These are phyloP conservation scores for Magallana nippona DNA, from an alignment of 2,888 invertebrate species.

Conservation along the genomic window DNA sequence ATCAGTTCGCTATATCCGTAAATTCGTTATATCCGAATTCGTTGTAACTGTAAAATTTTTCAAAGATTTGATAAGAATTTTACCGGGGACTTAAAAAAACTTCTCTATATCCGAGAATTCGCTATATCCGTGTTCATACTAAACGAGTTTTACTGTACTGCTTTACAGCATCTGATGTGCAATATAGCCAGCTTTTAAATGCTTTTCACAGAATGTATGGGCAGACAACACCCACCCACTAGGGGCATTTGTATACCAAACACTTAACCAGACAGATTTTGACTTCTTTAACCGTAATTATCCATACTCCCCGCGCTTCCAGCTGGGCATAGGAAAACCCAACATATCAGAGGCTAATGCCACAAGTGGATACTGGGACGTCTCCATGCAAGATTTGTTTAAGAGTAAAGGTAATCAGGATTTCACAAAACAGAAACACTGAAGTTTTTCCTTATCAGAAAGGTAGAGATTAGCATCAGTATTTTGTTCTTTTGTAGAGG, in stretches of 20 bases:
- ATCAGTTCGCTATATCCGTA: too few relatives aligned
- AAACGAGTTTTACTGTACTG: too few relatives aligned
- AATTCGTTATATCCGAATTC: too few relatives aligned
- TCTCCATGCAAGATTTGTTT: constrained; percentile 57
- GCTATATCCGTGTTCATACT: too few relatives aligned
- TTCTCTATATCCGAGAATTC: too few relatives aligned
- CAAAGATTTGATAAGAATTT: too few relatives aligned
- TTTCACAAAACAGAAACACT: background rate
- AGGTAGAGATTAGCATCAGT: too few relatives aligned
- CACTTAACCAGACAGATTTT: constrained; percentile 73
- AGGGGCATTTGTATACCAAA: constrained; percentile 70
- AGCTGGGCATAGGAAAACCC: constrained; percentile 73
- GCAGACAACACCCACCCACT: constrained; percentile 62
- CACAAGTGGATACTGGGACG: constrained; percentile 68
- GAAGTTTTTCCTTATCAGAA: too few relatives aligned
- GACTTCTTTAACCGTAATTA: constrained; percentile 65
- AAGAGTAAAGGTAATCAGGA: constrained; percentile 57
- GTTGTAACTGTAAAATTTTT: too few relatives aligned
- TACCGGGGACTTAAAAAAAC: too few relatives aligned
- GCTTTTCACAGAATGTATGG: constrained; percentile 50
- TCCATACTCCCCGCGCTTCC: constrained; percentile 64
- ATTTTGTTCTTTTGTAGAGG: constrained; percentile 48
- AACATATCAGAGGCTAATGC: constrained; percentile 71
- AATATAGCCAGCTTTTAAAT: background rate
- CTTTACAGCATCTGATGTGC: too few relatives aligned